Evolutionary conservation across 2,888 invertebrate species (phyloP).

Genomic region (Halocaridina rubra): DNA sequence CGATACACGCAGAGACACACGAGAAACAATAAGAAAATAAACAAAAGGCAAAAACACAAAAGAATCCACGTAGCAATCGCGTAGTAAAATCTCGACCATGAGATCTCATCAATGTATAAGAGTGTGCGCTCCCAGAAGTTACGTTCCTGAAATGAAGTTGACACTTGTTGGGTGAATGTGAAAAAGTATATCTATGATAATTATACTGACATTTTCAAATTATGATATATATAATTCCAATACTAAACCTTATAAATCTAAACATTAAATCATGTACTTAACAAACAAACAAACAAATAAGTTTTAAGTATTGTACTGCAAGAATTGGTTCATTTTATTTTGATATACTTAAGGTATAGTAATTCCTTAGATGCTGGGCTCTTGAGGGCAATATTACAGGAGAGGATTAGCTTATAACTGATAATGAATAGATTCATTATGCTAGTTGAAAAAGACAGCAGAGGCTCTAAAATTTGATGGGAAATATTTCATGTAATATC

Average conservation of each 20-base stretch:
- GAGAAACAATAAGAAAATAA: background rate
- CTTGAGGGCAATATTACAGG: too few species aligned
- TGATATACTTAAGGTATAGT: too few species aligned
- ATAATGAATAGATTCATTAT: too few species aligned
- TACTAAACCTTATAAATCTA: background rate
- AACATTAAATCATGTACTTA: background rate
- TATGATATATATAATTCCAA: background rate
- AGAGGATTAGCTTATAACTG: too few species aligned
- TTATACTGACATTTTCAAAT: background rate
- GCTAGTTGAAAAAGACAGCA: too few species aligned
- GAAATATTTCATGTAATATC: too few species aligned
- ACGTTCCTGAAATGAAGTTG: constrained; percentile 42
- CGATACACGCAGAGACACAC: constrained; percentile 5
- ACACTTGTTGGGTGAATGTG: background rate
- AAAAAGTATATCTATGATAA: background rate
- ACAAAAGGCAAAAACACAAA: constrained; percentile 20
- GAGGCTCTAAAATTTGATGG: too few species aligned
- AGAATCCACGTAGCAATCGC: constrained; percentile 29
- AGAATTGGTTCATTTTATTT: too few species aligned
- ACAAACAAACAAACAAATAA: background rate
- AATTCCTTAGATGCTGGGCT: too few species aligned
- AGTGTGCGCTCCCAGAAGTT: constrained; percentile 59
- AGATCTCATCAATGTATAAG: constrained; percentile 6
- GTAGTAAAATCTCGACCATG: constrained; percentile 1
- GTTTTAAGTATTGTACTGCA: too few species aligned